Conservation (phyloP, 2,113 vertebrate species). For the Odocoileus virginianus region DNA sequence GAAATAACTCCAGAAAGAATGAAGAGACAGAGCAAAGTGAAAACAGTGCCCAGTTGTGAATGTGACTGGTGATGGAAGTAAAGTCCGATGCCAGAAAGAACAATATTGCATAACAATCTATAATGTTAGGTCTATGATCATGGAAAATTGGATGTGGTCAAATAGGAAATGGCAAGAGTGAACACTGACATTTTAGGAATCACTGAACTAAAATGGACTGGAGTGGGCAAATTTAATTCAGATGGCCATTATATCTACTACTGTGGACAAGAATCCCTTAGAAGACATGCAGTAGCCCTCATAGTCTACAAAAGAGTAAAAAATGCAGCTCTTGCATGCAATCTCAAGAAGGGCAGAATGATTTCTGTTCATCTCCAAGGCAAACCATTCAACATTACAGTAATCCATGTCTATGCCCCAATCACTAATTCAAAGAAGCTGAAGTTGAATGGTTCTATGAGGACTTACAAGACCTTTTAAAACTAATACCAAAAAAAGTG, state of each 20-base stretch:
- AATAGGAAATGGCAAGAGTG: not conserved
- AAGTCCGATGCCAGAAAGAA: not conserved
- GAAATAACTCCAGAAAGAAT: not conserved
- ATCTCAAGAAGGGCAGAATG: not conserved
- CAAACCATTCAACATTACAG: not conserved
- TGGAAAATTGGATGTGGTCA: not conserved
- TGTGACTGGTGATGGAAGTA: not conserved
- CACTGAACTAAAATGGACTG: not conserved
- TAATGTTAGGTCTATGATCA: not conserved
- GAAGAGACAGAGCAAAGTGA: not conserved
- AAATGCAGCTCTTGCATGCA: not conserved
- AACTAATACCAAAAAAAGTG: not conserved
- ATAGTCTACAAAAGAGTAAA: not conserved
- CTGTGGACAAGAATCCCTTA: not conserved
- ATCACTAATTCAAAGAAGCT: not conserved
- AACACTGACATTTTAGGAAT: not conserved
- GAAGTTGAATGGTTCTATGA: not conserved
- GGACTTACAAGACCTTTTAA: not conserved
- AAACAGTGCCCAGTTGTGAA: not conserved
- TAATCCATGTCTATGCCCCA: not conserved
- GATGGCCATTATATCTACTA: not conserved
- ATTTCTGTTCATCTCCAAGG: not conserved
- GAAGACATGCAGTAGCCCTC: not conserved
- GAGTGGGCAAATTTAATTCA: not conserved
- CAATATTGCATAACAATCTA: not conserved